Evolutionary conservation across 2,113 vertebrate genomes (phyloP), one percentile per base, ranked within the genome.

Genomic region (Etheostoma spectabile): DNA sequence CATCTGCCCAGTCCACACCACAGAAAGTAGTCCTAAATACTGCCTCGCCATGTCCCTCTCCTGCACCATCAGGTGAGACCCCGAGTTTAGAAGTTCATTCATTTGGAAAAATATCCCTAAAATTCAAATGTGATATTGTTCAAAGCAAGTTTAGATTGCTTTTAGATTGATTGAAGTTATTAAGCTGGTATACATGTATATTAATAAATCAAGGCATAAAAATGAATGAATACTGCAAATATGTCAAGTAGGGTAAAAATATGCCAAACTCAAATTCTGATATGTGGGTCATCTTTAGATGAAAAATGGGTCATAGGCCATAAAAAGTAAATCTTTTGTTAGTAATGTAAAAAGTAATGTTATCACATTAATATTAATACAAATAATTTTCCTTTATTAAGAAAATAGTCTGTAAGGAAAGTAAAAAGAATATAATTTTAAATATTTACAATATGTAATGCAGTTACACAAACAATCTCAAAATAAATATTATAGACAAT

Each of bases 1-100:
- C 95, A 1, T 99, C 98, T 0, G 77, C 97, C 19, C 97, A 98
- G 66, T 98, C 98, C 11, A 99, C 98, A 1, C 98, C 98, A 3
- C 96, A 96, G 27, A 97, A 96, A 64, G 94, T 96, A 0, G 91
- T 93, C 3, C 74, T 95, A 2, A 81, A 94, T 51, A 97, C 97
- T 0, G 89, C 96, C 46, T 97, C 97, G 0, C 96, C 97, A 0
- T 96, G 96, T 10, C 96, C 96, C 0, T 97, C 97, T 5, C 96
- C 97, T 1, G 95, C 91, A 49, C 79, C 89, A 57, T 71, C 91
- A 88, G 92, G 91, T 92, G 46, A 89, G 74, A 52, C 7, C 12
- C 30, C 14, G 27, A 24, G 18, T 49, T 52, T 80, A 7, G 45
- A 66, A 35, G 5, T 45, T 8, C 22, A 69, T 35, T 53, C 1